Evolutionary conservation across 2,797 vertebrate species (phyloP).

Genomic region (Poliocrania exsul): DNA sequence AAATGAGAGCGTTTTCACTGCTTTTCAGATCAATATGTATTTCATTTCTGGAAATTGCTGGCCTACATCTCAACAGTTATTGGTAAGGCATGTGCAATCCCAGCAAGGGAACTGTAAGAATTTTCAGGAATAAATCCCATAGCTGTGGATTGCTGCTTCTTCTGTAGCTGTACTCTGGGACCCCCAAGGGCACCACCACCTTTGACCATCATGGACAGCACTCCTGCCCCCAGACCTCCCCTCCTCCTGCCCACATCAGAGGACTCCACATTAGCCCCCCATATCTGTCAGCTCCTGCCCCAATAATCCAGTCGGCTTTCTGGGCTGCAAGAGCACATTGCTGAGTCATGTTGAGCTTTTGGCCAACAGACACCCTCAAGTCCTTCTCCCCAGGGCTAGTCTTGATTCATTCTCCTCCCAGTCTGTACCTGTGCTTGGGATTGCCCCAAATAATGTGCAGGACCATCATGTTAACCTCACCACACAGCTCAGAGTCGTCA

Average conservation of each 20-base stretch:
- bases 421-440: neutral
- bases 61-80: slow-evolving; percentile 33
- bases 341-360: neutral
- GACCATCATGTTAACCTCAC: neutral
- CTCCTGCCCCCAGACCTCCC: neutral
- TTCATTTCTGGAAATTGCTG: slow-evolving; percentile 53
- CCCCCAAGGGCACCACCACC: neutral
- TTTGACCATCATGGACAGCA: neutral
- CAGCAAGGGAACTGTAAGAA: neutral
- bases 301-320: neutral
- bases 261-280: fast-evolving
- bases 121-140: neutral
- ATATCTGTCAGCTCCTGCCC: fast-evolving
- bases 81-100: neutral
- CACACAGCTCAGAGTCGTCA: fast-evolving
- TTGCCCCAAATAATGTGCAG: neutral
- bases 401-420: neutral
- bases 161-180: neutral
- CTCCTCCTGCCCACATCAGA: neutral
- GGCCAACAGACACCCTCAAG: neutral
- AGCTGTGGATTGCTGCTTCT: neutral
- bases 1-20: slow-evolving; percentile 29
- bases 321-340: neutral
- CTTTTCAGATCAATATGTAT: slow-evolving; percentile 54
- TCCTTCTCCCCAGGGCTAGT: neutral